Evolutionary conservation across 2,113 vertebrate genomes (phyloP).

Genomic region (Monopterus albus): DNA sequence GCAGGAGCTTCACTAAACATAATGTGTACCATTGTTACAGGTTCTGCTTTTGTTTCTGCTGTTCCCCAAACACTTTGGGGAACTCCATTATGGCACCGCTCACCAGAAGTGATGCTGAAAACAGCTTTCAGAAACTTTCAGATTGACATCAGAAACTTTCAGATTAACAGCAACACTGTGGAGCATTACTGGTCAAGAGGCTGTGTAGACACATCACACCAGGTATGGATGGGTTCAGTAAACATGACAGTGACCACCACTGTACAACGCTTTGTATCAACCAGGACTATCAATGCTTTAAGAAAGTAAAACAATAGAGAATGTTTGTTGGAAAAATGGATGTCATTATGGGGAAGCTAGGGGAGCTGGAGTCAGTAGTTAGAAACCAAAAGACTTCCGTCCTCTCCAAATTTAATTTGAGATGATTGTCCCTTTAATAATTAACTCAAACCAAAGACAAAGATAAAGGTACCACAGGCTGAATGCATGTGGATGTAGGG

Average conservation of each 20-base stretch:
- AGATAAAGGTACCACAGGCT: conserved; percentile 5
- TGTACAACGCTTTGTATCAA: too few relatives aligned
- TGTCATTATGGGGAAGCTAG: too few relatives aligned
- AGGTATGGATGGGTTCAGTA: too few relatives aligned
- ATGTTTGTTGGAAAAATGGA: too few relatives aligned
- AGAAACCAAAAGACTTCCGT: conserved; percentile 21
- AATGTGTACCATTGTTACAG: background rate
- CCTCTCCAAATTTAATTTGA: conserved; percentile 56
- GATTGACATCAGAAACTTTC: background rate
- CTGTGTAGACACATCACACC: background rate
- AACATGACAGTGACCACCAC: too few relatives aligned
- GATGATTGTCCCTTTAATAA: conserved; percentile 68
- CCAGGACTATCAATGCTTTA: too few relatives aligned
- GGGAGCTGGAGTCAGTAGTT: conserved; percentile 23
- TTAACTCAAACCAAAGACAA: conserved; percentile 44
- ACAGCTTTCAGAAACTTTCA: background rate
- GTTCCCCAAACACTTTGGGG: background rate
- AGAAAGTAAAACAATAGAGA: too few relatives aligned
- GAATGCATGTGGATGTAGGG: background rate
- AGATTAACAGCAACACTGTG: background rate
- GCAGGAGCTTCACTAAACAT: background rate
- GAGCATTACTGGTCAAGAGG: background rate
- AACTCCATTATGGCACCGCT: background rate
- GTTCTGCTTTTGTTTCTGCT: background rate
- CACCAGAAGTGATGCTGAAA: background rate